phyloP scores from a whole-genome alignment of 2,888 invertebrate species.

The Subacronicta megacephala region DNA sequence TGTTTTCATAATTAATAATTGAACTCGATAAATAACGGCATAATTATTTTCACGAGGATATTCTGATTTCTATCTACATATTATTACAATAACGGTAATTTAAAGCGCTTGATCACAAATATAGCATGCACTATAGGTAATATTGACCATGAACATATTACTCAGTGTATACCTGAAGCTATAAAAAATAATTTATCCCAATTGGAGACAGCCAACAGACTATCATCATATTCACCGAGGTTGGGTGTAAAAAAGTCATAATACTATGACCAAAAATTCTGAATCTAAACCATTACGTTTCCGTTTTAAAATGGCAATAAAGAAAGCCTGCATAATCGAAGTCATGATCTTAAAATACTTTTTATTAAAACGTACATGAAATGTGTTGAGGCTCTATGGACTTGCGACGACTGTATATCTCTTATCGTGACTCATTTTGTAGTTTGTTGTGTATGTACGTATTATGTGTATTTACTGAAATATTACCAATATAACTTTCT shows the following conservation, averaged over 20 bases:
- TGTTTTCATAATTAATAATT: too few relatives aligned
- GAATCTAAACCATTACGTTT: constrained; percentile 16
- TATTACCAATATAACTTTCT: constrained; percentile 80
- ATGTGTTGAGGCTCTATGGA: constrained; percentile 77
- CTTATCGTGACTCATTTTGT: constrained; percentile 86
- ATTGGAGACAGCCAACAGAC: constrained; percentile 41
- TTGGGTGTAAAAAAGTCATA: constrained; percentile 24
- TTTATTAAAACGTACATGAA: constrained; percentile 41
- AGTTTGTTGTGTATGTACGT: constrained; percentile 89
- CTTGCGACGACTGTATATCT: constrained; percentile 87
- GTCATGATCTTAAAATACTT: constrained; percentile 21
- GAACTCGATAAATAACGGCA: too few relatives aligned
- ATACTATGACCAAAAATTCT: neutral
- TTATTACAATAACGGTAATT: too few relatives aligned
- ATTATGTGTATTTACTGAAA: constrained; percentile 86
- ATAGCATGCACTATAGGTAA: too few relatives aligned
- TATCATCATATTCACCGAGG: constrained; percentile 53
- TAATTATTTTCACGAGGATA: too few relatives aligned
- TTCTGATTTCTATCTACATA: too few relatives aligned
- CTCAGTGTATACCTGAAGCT: neutral
- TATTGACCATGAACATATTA: too few relatives aligned
- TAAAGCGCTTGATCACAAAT: too few relatives aligned
- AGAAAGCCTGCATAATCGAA: constrained; percentile 17
- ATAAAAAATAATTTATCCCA: neutral
- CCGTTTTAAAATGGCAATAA: constrained; percentile 33